Evolutionary conservation across 2,797 vertebrate genomes (phyloP).

Genomic region (Rallus crepitans): DNA sequence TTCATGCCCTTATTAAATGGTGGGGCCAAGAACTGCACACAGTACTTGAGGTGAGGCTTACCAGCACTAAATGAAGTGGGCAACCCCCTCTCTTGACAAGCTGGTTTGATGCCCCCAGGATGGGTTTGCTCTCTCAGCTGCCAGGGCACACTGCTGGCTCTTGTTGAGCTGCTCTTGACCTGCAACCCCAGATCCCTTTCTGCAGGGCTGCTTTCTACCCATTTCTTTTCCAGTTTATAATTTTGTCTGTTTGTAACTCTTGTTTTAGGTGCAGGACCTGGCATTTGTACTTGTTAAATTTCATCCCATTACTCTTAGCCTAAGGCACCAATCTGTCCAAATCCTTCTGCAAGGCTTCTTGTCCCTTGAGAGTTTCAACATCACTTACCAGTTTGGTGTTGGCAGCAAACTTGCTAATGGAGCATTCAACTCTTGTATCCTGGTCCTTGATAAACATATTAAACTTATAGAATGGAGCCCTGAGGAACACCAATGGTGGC

Average conservation of each 20-base stretch:
- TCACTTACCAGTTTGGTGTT: background rate
- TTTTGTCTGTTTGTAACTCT: accelerated
- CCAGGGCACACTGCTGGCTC: background rate
- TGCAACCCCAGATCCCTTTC: background rate
- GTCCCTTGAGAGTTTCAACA: background rate
- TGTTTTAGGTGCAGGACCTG: background rate
- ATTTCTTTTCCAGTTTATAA: background rate
- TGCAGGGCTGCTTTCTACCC: background rate
- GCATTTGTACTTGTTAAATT: background rate
- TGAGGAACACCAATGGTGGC: background rate
- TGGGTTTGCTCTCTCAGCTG: background rate
- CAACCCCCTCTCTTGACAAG: accelerated
- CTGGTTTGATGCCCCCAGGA: background rate
- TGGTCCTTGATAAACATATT: background rate
- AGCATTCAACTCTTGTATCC: background rate
- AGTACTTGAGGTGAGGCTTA: no score
- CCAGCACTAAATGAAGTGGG: background rate
- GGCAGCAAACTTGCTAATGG: background rate
- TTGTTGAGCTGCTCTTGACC: background rate
- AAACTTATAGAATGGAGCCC: background rate
- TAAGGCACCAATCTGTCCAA: background rate
- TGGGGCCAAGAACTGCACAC: background rate
- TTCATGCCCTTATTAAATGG: background rate
- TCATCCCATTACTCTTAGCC: background rate
- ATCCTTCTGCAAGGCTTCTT: background rate